Conservation (phyloP, 2,797 vertebrate genomes). For the Sebastes oblongus region DNA sequence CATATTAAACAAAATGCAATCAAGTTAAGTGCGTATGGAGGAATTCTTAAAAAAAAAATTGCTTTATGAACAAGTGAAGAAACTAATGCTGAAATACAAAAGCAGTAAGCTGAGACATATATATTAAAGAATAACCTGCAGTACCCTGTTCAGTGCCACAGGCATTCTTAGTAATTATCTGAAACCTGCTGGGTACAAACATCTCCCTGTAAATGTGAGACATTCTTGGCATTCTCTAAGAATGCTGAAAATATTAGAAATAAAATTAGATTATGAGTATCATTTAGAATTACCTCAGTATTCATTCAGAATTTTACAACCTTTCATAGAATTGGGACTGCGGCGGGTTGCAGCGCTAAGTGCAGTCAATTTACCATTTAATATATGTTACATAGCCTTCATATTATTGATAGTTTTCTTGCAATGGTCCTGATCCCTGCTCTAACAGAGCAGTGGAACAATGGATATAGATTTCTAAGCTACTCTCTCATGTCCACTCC, state of each 20-base stretch:
- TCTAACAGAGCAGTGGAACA: neutral
- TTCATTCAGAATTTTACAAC: neutral
- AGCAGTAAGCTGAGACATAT: neutral
- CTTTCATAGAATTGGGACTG: neutral
- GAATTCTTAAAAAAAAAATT: neutral
- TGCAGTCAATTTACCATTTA: neutral
- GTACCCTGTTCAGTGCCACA: neutral
- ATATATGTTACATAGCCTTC: neutral
- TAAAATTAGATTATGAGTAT: neutral
- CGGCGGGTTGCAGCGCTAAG: neutral
- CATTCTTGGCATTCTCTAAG: neutral
- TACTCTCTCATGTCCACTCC: neutral
- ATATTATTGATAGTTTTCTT: neutral
- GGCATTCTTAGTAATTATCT: neutral
- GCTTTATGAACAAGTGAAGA: neutral
- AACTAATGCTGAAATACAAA: neutral
- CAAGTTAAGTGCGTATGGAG: neutral
- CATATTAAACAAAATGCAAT: slow-evolving; percentile 8
- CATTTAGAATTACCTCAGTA: neutral
- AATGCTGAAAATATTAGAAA: neutral
- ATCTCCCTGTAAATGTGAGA: neutral
- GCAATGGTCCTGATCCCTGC: neutral
- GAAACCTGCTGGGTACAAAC: neutral
- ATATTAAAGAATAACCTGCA: neutral
- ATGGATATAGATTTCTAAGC: neutral